Evolutionary conservation across 2,888 invertebrate species (phyloP), one percentile per base, ranked within the genome.

Genomic region (Zhengitettix transpicula): DNA sequence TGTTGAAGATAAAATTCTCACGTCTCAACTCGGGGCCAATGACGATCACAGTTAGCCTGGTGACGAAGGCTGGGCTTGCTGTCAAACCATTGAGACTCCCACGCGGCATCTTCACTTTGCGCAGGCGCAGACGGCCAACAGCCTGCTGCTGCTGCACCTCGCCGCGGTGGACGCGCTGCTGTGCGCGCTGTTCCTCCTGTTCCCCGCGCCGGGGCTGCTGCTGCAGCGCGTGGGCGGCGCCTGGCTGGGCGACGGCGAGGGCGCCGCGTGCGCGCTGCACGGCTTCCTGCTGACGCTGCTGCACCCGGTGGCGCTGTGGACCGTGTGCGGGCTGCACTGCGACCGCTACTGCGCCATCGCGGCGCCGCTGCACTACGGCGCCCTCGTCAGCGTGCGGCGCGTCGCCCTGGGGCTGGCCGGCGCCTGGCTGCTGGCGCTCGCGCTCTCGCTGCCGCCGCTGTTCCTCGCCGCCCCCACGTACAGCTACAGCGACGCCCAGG

Each of bases 271-370:
- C 52, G 28, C 15, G n/a, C 12, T 14, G n/a, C 83, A 85, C 66
- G 82, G 86, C 51, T 83, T 85, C 63, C 72, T 87, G 53, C 78
- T 85, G 64, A 81, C 84, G 40, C 78, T 87, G 7, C 76, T 89
- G 55, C 84, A 88, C 67, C 86, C 87, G 7, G 76, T 88, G 61
- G 83, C 84, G 52, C 74, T 87, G 64, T 89, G 88, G 88, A 88
- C 87, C 3, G 82, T 89, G 42, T 86, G 87, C 65, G 88, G 87
- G 8, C 76, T 89, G 63, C 88, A 88, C 69, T 86, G 85, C 61
- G 87, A 87, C 72, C 73, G 87, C 62, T 89, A 87, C 64, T 87
- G 87, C 63, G 88, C 89, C 53, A 89, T 89, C 58, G 83, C 87
- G 0, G 83, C 87, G 0, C 89, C 89, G 0, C 72, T 89, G 62